phyloP scores from a whole-genome alignment of 1,140 invertebrate species.

The Cherax quadricarinatus region DNA sequence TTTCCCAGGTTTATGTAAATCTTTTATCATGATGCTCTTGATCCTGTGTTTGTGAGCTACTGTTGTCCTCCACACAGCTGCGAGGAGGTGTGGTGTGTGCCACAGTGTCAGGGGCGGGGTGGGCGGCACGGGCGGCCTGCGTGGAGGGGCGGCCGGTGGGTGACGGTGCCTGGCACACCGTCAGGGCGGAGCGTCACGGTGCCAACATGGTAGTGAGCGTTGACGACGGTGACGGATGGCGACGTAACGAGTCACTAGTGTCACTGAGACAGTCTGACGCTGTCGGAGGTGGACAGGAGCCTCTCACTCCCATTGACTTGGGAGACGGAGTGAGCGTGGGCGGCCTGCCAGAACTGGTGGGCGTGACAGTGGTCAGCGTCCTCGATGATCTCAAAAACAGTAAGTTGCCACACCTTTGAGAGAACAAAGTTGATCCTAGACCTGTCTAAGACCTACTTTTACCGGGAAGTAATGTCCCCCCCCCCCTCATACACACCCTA shows the following conservation, averaged over 20 bases:
- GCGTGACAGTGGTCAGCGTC: not conserved
- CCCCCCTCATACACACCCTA: too few species aligned
- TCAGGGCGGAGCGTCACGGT: constrained; percentile 45
- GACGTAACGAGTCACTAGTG: constrained; percentile 26
- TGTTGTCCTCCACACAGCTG: not conserved
- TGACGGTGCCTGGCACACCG: constrained; percentile 40
- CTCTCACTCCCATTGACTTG: not conserved
- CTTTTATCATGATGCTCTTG: too few species aligned
- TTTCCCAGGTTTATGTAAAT: too few species aligned
- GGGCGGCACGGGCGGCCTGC: constrained; percentile 22
- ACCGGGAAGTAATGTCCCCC: too few species aligned
- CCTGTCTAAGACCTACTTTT: too few species aligned
- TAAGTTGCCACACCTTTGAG: not conserved
- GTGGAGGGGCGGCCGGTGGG: constrained; percentile 35
- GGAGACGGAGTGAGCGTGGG: constrained; percentile 9
- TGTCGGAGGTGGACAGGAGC: not conserved
- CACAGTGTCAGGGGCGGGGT: not conserved
- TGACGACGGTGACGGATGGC: constrained; percentile 39
- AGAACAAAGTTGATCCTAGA: not conserved
- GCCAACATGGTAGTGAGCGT: constrained; percentile 34
- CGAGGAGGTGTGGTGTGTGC: constrained; percentile 48
- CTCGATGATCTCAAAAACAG: constrained; percentile 7
- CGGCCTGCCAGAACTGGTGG: constrained; percentile 13
- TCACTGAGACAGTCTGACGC: not conserved
- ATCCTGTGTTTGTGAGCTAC: too few species aligned